Conservation (phyloP, 2,797 vertebrate genomes). For the Carapus acus region DNA sequence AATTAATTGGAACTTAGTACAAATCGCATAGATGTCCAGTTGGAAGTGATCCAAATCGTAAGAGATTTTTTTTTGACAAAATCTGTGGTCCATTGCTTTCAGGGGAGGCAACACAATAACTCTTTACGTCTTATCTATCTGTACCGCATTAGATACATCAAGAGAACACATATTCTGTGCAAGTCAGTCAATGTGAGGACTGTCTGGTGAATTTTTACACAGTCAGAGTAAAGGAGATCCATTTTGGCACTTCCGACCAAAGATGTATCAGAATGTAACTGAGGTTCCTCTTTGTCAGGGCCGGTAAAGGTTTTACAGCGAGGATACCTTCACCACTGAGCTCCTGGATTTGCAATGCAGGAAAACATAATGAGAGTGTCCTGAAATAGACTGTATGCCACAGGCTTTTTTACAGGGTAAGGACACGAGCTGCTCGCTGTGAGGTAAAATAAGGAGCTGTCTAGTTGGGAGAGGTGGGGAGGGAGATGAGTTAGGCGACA, state of each 20-base stretch:
- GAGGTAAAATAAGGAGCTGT: conserved; percentile 32
- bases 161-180: no score
- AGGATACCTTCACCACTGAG: conserved; percentile 31
- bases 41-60: conserved; percentile 5
- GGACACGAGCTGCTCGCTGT: conserved; percentile 30
- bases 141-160: no score
- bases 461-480: not conserved
- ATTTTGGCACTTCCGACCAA: no score
- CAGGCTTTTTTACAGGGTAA: conserved; percentile 25
- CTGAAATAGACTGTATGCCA: conserved; percentile 31
- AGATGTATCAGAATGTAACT: no score
- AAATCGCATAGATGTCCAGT: conserved; percentile 27
- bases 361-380: conserved; percentile 40
- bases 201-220: no score
- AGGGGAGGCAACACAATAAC: no score
- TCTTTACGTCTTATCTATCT: not conserved
- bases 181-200: no score
- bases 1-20: conserved; percentile 27
- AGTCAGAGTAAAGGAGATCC: no score
- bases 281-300: no score
- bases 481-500: conserved; percentile 16
- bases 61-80: not conserved
- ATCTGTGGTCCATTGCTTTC: not conserved
- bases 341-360: conserved; percentile 28
- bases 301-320: conserved; percentile 5